These are phyloP conservation scores for Drosophila sp. DNA, from an alignment of 1,140 invertebrate genomes.

Conservation along the genomic window DNA sequence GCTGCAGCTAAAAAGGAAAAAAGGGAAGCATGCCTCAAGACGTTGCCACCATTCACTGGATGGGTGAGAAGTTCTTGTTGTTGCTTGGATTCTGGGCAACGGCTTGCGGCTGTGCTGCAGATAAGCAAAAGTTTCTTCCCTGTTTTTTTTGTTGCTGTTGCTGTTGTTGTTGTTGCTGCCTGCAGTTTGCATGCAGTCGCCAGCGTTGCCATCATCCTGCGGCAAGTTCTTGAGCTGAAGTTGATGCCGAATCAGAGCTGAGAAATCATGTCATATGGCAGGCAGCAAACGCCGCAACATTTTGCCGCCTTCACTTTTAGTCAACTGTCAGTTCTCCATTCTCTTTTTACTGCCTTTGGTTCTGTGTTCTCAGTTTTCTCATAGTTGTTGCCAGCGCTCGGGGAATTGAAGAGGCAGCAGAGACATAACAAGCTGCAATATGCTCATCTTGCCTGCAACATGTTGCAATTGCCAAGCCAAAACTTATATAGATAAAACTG, in stretches of 20 bases:
- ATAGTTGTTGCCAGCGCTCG: neutral
- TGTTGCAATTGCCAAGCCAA: conserved; percentile 19
- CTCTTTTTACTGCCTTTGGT: neutral
- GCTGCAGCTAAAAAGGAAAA: conserved; percentile 29
- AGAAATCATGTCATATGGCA: conserved; percentile 75
- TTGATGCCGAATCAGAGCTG: conserved; percentile 60
- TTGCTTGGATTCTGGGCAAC: conserved; percentile 24
- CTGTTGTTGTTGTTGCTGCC: neutral
- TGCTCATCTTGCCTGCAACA: conserved; percentile 30
- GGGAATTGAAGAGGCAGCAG: conserved; percentile 10
- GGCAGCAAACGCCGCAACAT: conserved; percentile 47
- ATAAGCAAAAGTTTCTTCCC: conserved; percentile 67
- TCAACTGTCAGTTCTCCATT: conserved; percentile 49
- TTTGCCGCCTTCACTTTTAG: conserved; percentile 57
- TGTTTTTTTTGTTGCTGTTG: conserved; percentile 23
- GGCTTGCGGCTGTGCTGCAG: conserved; percentile 60
- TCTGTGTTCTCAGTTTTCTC: neutral
- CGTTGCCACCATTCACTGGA: conserved; percentile 14
- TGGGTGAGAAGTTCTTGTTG: conserved; percentile 15
- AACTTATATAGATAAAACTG: conserved; percentile 31
- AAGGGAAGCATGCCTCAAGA: conserved; percentile 54
- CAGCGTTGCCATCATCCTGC: conserved; percentile 23
- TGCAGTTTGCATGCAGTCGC: conserved; percentile 40
- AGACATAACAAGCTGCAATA: conserved; percentile 24
- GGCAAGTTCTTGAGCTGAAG: conserved; percentile 43